Evolutionary conservation across 2,797 vertebrate genomes (phyloP), one percentile per base, ranked within the genome.

Genomic region (Nothura maculosa): DNA sequence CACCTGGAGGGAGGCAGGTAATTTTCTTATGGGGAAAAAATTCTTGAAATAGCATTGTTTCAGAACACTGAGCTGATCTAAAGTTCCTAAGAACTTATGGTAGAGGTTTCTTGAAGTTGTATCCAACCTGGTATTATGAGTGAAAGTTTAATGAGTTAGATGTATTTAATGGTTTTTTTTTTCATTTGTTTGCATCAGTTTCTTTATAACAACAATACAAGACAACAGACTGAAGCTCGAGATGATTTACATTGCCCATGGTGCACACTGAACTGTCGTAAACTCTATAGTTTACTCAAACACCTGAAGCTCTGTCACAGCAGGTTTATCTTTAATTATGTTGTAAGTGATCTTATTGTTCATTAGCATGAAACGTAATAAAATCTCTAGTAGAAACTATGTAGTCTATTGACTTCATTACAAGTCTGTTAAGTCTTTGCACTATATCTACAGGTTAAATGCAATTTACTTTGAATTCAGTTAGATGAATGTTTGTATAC

Each of bases 261-360:
- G 99, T 99, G 99, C 92, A 99, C 99, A 0, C 97, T 99, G 85
- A 99, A 99, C 97, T 99, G 99, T 95, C 98, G 99, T 89, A 99
- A 99, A 90, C 99, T 99, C 57, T 99, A 99, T 97, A 99, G 99
- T 96, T 98, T 99, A 94, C 99, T 99, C 58, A 99, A 99, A 93
- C 99, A 99, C 98, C 99, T 99, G 85, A 99, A 99, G 92, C 99
- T 99, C 75, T 99, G 99, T 94, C 99, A 99, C 96, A 99, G 99
- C 94, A 98, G 99, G 92, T 99, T 99, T 98, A 99, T 99, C 97
- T 99, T 99, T 97, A 99, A 99, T 98, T 99, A 99, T 58, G 99
- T 99, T 98, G 99, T 99, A 96, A 98, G 99, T 97, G 90, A 75
- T 27, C 57, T 84, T 74, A 81, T 54, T 87, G 74, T 82, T 94